A percentile compares a stretch with the other conserved stretches of the same genome.
These are phyloP conservation scores for Mugil cephalus DNA, from an alignment of 2,113 vertebrate genomes.

Conservation along the genomic window DNA sequence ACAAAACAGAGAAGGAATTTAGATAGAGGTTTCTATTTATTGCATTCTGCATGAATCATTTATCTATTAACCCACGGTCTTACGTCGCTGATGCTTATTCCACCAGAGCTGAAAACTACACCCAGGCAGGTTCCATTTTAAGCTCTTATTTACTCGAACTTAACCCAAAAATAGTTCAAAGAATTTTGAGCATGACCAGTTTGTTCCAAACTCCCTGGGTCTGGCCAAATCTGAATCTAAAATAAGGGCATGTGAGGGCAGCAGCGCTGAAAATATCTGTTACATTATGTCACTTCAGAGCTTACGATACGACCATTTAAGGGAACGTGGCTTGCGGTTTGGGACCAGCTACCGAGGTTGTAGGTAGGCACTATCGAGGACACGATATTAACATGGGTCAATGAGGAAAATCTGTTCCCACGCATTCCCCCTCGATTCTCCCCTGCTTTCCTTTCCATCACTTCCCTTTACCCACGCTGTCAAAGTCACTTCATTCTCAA, in stretches of 20 bases:
- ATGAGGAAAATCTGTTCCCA: no score
- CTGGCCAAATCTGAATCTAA: slow-evolving; percentile 15
- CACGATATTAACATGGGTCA: not conserved
- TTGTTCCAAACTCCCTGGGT: slow-evolving; percentile 38
- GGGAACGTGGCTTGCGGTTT: slow-evolving; percentile 36
- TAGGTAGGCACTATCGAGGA: not conserved
- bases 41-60: no score
- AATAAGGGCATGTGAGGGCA: slow-evolving; percentile 31
- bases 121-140: not conserved
- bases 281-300: slow-evolving; percentile 35
- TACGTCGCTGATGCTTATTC: no score
- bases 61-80: no score
- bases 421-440: no score
- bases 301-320: slow-evolving; percentile 55
- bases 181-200: slow-evolving; percentile 13
- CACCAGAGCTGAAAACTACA: not conserved
- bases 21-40: no score
- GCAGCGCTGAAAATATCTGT: slow-evolving; percentile 20
- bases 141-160: not conserved
- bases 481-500: no score
- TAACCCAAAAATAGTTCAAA: slow-evolving; percentile 29
- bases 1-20: slow-evolving; percentile 19
- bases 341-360: not conserved
- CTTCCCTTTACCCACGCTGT: no score
- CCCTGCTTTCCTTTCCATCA: no score